Evolutionary conservation across 2,113 vertebrate species (phyloP).

Genomic region (Turnix velox): DNA sequence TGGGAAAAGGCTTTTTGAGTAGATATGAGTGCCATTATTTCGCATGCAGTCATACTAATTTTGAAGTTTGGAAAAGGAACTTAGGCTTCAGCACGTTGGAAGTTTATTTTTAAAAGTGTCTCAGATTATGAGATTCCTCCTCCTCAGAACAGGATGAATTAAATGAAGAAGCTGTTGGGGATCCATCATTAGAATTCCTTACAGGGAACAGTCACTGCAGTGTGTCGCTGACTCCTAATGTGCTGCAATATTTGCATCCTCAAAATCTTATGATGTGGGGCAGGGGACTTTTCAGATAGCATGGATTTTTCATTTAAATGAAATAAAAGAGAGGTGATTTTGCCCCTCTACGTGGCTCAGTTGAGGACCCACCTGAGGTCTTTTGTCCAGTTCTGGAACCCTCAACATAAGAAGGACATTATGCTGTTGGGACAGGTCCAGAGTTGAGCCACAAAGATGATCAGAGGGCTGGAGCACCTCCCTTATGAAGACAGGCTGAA

Average conservation of each 20-base stretch:
- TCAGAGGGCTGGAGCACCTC: too few relatives aligned
- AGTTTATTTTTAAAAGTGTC: constrained; percentile 25
- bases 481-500: too few relatives aligned
- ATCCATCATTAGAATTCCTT: not conserved
- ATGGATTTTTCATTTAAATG: not conserved
- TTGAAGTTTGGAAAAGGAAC: not conserved
- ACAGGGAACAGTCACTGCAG: not conserved
- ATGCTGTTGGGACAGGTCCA: too few relatives aligned
- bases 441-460: too few relatives aligned
- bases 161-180: not conserved
- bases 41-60: not conserved
- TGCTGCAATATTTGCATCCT: not conserved
- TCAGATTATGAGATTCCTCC: not conserved
- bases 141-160: constrained; percentile 26
- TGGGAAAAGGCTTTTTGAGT: not conserved
- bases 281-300: not conserved
- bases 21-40: not conserved
- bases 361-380: too few relatives aligned
- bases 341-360: too few relatives aligned
- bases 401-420: too few relatives aligned
- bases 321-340: too few relatives aligned
- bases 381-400: too few relatives aligned
- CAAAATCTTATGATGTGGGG: not conserved
- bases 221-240: not conserved
- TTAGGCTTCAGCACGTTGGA: not conserved